phyloP scores from a whole-genome alignment of 2,888 invertebrate species.

The Phengaris alcon region DNA sequence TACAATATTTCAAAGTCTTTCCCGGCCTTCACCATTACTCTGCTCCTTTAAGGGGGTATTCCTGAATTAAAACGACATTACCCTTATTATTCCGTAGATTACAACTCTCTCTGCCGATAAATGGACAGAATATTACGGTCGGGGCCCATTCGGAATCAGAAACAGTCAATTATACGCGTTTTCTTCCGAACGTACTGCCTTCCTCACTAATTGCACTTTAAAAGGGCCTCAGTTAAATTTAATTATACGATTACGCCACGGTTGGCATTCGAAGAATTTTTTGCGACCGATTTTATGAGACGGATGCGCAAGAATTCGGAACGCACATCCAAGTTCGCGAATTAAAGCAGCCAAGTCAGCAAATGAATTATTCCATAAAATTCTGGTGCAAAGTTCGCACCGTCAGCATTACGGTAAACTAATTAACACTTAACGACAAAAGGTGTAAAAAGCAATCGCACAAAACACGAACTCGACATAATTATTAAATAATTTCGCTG shows the following conservation, averaged over 20 bases:
- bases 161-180: constrained; percentile 52
- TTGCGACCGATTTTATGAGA: constrained; percentile 12
- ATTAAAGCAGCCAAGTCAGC: neutral
- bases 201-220: constrained; percentile 52
- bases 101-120: constrained; percentile 41
- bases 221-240: constrained; percentile 48
- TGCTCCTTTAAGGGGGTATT: constrained; percentile 62
- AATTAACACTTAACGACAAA: neutral
- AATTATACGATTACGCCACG: constrained; percentile 43
- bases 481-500: neutral
- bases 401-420: neutral
- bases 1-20: constrained; percentile 25
- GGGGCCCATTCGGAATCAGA: constrained; percentile 55
- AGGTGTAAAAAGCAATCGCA: neutral
- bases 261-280: constrained; percentile 33
- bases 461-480: neutral
- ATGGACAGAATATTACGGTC: constrained; percentile 44
- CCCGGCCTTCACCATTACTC: constrained; percentile 43
- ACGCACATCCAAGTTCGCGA: neutral
- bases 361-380: neutral
- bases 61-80: constrained; percentile 48
- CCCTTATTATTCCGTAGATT: constrained; percentile 51
- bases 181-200: constrained; percentile 45
- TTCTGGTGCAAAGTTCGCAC: neutral
- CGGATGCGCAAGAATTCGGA: constrained; percentile 5